Percentiles rank a stretch among this genome's conserved stretches.
Evolutionary conservation across 2,888 invertebrate species (phyloP).

Genomic region (Temnothorax ravouxi): DNA sequence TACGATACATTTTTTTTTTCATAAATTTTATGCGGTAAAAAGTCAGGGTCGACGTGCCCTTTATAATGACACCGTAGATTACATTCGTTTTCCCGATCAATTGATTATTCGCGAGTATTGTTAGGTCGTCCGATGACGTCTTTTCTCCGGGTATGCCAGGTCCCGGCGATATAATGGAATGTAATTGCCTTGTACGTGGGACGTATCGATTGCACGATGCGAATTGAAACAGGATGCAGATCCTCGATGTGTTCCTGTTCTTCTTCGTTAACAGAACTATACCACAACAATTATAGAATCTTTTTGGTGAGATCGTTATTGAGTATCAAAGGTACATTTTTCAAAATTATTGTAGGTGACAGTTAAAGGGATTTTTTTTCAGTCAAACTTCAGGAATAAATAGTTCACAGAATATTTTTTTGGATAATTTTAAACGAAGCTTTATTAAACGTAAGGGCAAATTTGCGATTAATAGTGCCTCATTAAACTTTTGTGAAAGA

Average conservation of each 20-base stretch:
- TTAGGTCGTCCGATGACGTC: conserved; percentile 67
- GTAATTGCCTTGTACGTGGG: conserved; percentile 67
- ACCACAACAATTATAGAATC: background rate
- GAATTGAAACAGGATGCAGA: conserved; percentile 57
- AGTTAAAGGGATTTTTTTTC: background rate
- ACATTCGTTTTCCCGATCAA: conserved; percentile 32
- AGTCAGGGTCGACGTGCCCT: conserved; percentile 17
- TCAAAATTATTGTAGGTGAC: background rate
- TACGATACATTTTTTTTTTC: background rate
- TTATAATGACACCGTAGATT: conserved; percentile 9
- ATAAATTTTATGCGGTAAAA: background rate
- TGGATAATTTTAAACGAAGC: conserved; percentile 4
- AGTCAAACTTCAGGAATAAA: background rate
- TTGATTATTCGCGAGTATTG: conserved; percentile 59
- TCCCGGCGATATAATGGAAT: conserved; percentile 63
- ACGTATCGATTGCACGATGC: conserved; percentile 58
- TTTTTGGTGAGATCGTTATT: conserved; percentile 7
- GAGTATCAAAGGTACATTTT: background rate
- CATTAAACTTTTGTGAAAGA: background rate
- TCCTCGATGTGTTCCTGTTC: conserved; percentile 33
- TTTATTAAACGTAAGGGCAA: background rate
- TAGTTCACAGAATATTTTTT: background rate
- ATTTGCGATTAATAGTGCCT: background rate
- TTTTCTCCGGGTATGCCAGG: conserved; percentile 65
- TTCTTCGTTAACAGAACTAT: conserved; percentile 35